Evolutionary conservation across 2,797 vertebrate species (phyloP).

Genomic region (Meda fulgida): DNA sequence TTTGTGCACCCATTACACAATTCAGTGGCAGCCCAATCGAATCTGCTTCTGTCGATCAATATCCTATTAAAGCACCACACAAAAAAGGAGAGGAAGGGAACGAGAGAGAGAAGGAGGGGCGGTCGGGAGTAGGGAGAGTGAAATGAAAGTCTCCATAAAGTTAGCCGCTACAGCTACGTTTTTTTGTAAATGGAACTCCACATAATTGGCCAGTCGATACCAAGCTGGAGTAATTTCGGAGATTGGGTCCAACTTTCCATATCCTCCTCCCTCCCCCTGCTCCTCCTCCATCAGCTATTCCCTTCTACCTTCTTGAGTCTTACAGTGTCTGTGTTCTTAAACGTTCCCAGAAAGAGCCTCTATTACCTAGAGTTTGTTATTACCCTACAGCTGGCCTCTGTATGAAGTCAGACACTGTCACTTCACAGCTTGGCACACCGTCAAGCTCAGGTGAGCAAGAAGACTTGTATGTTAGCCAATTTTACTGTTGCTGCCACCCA

Average conservation of each 20-base stretch:
- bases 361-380: conserved; percentile 26
- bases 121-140: conserved; percentile 45
- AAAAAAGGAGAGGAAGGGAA: conserved; percentile 59
- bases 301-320: conserved; percentile 8
- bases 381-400: conserved; percentile 5
- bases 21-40: conserved; percentile 94
- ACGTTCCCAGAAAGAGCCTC: neutral
- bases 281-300: neutral
- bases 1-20: conserved; percentile 93
- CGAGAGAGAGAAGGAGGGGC: conserved; percentile 49
- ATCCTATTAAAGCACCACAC: conserved; percentile 92
- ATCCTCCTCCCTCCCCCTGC: conserved; percentile 31
- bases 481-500: conserved; percentile 21
- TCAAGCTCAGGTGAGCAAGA: conserved; percentile 49
- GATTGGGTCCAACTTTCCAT: conserved; percentile 70
- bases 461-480: conserved; percentile 44
- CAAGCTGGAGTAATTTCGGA: conserved; percentile 81
- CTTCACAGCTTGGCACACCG: conserved; percentile 38
- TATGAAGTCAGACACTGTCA: conserved; percentile 25
- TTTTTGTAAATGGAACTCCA: conserved; percentile 91
- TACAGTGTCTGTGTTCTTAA: neutral
- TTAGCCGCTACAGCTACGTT: conserved; percentile 86
- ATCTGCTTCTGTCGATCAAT: conserved; percentile 96
- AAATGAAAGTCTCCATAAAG: conserved; percentile 87
- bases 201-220: conserved; percentile 92